Evolutionary conservation across 1,140 invertebrate genomes (phyloP).

Genomic region (Sycophaga agraensis): DNA sequence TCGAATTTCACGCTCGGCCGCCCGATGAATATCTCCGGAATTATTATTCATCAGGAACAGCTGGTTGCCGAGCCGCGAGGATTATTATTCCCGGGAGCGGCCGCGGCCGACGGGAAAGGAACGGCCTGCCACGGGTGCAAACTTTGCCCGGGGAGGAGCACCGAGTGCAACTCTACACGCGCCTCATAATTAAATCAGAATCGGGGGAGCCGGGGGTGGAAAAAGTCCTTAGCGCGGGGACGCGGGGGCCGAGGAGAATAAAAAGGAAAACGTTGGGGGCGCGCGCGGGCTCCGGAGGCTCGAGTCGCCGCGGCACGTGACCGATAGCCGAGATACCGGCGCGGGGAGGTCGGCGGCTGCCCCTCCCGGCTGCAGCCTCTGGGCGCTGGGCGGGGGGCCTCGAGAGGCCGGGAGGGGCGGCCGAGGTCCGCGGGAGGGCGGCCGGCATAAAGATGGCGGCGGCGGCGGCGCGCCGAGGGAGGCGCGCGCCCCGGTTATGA

Average conservation of each 20-base stretch:
- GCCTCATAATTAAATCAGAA: background rate
- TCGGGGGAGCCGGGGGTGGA: background rate
- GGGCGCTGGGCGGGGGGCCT: background rate
- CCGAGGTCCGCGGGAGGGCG: conserved; percentile 20
- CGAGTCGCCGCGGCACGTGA: background rate
- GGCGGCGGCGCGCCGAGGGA: background rate
- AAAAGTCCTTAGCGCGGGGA: too few species aligned
- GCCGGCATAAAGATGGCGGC: conserved; percentile 14
- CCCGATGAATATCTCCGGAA: background rate
- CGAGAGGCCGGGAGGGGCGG: background rate
- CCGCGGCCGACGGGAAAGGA: too few species aligned
- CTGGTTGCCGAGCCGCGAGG: too few species aligned
- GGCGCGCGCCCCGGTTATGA: conserved; percentile 55
- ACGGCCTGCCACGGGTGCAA: too few species aligned
- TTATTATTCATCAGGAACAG: background rate
- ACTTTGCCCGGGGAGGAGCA: too few species aligned
- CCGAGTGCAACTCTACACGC: too few species aligned
- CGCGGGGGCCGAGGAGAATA: too few species aligned
- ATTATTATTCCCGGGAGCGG: too few species aligned
- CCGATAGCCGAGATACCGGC: background rate
- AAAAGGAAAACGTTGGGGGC: too few species aligned
- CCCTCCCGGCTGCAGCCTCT: background rate
- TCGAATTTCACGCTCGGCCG: conserved; percentile 7
- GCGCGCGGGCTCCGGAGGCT: too few species aligned
- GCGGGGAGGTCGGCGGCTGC: too few species aligned